A percentile compares a stretch with the other conserved stretches of the same genome.
These are phyloP conservation scores for Ooceraea biroi DNA, from an alignment of 1,140 invertebrate genomes.

Conservation along the genomic window DNA sequence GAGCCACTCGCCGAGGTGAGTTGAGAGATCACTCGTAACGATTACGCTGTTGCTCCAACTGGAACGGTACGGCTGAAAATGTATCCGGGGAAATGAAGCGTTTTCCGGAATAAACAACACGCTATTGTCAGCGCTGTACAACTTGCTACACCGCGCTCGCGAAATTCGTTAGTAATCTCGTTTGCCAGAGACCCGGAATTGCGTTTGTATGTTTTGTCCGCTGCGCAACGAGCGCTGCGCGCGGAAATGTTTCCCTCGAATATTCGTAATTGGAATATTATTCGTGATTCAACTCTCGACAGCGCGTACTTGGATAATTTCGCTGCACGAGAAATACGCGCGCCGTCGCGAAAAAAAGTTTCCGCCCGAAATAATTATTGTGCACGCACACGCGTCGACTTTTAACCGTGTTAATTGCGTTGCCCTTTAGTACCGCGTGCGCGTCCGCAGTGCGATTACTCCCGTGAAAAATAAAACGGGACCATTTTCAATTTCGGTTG, in stretches of 20 bases:
- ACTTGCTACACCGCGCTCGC: background rate
- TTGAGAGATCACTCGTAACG: constrained; percentile 40
- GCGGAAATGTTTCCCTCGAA: background rate
- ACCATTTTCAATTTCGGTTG: background rate
- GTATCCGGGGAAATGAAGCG: background rate
- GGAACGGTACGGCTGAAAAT: background rate
- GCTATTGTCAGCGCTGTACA: background rate
- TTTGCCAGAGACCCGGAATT: background rate
- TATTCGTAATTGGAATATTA: background rate
- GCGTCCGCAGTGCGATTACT: background rate
- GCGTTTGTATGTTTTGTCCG: background rate
- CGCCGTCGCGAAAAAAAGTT: background rate
- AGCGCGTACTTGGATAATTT: constrained; percentile 31
- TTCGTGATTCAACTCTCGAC: constrained; percentile 11
- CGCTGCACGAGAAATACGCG: background rate
- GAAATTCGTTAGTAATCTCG: constrained; percentile 12
- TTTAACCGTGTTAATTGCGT: constrained; percentile 22
- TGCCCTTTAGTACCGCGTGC: background rate
- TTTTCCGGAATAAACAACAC: background rate
- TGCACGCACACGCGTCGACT: background rate
- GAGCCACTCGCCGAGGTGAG: constrained; percentile 85
- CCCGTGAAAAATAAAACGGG: constrained; percentile 4
- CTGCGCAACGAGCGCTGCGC: background rate
- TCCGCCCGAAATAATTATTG: background rate
- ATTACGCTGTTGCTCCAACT: background rate